These are phyloP conservation scores for Ciconia nigra DNA, from an alignment of 2,797 vertebrate species.

Conservation along the genomic window DNA sequence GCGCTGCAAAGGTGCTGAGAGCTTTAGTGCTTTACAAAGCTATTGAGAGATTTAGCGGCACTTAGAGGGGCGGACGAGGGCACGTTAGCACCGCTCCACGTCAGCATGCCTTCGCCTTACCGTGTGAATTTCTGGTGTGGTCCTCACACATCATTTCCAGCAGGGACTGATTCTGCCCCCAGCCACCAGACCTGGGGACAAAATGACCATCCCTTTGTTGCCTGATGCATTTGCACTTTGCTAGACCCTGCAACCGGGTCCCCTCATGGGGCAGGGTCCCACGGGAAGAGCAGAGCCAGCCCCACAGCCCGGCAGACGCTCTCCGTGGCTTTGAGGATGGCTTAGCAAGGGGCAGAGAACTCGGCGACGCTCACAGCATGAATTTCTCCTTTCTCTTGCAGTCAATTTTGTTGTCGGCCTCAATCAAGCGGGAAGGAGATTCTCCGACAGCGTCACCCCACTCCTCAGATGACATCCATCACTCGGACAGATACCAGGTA, in stretches of 20 bases:
- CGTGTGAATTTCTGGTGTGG: neutral
- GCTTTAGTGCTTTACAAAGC: constrained; percentile 51
- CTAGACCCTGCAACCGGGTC: neutral
- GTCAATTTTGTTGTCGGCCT: constrained; percentile 96
- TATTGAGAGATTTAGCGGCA: constrained; percentile 19
- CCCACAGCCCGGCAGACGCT: neutral
- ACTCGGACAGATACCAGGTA: constrained; percentile 99
- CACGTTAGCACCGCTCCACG: neutral
- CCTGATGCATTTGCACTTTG: neutral
- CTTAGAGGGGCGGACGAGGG: neutral
- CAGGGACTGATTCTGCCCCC: neutral
- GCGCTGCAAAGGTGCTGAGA: constrained; percentile 25
- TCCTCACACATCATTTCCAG: neutral
- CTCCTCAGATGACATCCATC: constrained; percentile 97
- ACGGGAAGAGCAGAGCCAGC: neutral
- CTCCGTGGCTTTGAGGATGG: neutral
- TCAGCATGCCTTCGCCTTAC: neutral
- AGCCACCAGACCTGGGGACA: neutral
- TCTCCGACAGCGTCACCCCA: constrained; percentile 95
- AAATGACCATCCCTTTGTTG: neutral
- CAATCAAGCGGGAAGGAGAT: constrained; percentile 99
- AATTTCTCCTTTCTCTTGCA: constrained; percentile 71
- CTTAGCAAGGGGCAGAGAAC: neutral
- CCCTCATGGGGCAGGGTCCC: neutral
- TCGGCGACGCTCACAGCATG: neutral